Base-by-base conservation (phyloP, 1,140 invertebrate species). In the Drosophila arawakana region DNA sequence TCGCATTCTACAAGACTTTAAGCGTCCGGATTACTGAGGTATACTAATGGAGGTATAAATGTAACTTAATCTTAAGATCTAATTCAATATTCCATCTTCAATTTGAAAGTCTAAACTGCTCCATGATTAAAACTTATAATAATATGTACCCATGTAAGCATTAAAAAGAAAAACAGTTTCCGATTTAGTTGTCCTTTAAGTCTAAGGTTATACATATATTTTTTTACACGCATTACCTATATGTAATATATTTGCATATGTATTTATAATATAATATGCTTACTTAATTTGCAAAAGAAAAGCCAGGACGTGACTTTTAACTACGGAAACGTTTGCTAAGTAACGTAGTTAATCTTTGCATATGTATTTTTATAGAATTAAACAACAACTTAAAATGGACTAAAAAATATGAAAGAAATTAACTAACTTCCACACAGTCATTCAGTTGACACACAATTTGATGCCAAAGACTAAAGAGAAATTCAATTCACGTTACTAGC, bases 121-220 rank as follows among this genome's bases (percentile, higher is more conserved):
- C 18, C 18, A 21, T 21, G 18, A 21, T 21, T 21, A 21, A 21
- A 21, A 21, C 18, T 21, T 21, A 21, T 21, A 21, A 18, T 18
- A 18, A 21, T 21, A 21, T 21, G 18, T 21, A 0, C 1, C 18
- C 18, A 21, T 21, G 18, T 2, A 44, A 13, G 13, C 7, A 13
- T 8, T 3, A 5, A 63, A 21, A 30, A 15, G 15, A 15, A 68
- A 65, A 11, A 35, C 49, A 69, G 1, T 49, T 57, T 57, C 1
- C 11, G 6, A 9, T 73, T 81, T 61, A 57, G 75, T 81, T 80
- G 65, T 66, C 34, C 57, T 76, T 84, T 86, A 78, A 70, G 57
- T 76, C 84, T 89, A 88, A 66, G 71, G 68, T 78, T 78, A 74
- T 77, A 60, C 18, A 68, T 88, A 89, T 88, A 89, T 88, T 84